Evolutionary conservation across 2,113 vertebrate species (phyloP).

Genomic region (Perccottus glenii): DNA sequence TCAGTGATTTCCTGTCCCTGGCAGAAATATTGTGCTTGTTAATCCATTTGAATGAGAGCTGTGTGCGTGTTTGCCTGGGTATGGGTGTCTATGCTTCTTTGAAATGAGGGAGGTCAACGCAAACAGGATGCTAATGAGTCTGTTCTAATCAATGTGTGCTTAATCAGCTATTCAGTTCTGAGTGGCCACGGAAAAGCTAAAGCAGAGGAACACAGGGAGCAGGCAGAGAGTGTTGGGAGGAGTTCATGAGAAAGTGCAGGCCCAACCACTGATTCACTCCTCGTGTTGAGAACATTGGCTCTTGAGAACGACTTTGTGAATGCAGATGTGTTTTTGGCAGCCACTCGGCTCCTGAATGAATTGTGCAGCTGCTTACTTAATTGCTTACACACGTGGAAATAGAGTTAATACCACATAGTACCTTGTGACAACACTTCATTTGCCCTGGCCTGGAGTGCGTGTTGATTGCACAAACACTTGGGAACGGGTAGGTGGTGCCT

Average conservation of each 20-base stretch:
- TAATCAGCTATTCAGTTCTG: constrained; percentile 85
- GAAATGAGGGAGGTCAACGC: constrained; percentile 62
- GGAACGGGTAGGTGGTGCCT: too few species aligned
- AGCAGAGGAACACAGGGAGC: constrained; percentile 26
- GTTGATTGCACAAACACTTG: too few species aligned
- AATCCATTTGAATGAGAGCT: constrained; percentile 79
- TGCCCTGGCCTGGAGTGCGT: background rate
- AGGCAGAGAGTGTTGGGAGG: constrained; percentile 53
- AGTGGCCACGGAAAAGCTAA: constrained; percentile 54
- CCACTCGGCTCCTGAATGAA: constrained; percentile 20
- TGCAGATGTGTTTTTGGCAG: constrained; percentile 46
- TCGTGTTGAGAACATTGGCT: constrained; percentile 59
- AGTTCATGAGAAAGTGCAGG: constrained; percentile 80
- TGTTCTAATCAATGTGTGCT: constrained; percentile 84
- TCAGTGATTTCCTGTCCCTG: constrained; percentile 81
- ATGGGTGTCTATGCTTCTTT: constrained; percentile 22
- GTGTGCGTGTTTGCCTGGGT: constrained; percentile 17
- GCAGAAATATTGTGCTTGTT: constrained; percentile 64
- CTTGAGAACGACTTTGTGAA: constrained; percentile 55
- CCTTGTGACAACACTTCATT: background rate
- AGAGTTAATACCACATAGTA: too few species aligned
- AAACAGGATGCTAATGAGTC: constrained; percentile 89
- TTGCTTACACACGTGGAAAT: background rate
- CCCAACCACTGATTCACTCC: constrained; percentile 67
- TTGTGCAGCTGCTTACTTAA: background rate